Conservation (phyloP, 2,797 vertebrate genomes). For the Urophycis tenuis region DNA sequence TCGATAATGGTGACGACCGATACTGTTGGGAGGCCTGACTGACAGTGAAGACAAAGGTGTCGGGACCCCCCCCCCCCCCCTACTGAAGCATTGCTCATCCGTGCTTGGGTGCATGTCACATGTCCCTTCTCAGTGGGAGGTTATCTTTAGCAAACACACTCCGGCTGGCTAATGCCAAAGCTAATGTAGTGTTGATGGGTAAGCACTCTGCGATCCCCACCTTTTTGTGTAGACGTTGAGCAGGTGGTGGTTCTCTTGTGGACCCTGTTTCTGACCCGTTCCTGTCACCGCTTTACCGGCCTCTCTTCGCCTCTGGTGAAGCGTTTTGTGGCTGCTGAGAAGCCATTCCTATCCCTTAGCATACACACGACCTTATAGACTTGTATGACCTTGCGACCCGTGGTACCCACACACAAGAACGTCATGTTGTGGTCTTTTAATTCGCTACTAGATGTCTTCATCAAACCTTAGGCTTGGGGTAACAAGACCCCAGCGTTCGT, state of each 20-base stretch:
- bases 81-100: too few relatives aligned
- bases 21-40: neutral
- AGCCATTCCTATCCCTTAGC: neutral
- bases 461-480: conserved; percentile 32
- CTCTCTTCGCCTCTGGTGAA: too few relatives aligned
- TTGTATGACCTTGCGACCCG: neutral
- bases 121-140: neutral
- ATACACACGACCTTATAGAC: neutral
- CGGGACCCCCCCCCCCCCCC: too few relatives aligned
- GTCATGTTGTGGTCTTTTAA: neutral
- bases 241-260: neutral
- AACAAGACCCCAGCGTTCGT: conserved; percentile 62
- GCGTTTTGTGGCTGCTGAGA: neutral
- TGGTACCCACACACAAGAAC: too few relatives aligned
- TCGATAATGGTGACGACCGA: neutral
- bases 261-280: neutral
- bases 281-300: neutral
- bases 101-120: too few relatives aligned
- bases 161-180: neutral
- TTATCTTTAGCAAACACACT: neutral
- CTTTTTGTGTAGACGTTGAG: neutral
- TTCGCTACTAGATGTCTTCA: conserved; percentile 37
- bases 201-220: neutral
- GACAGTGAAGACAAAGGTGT: neutral
- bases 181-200: neutral